Conservation (phyloP, 1,140 invertebrate species). For the Drosophila pruinosa region DNA sequence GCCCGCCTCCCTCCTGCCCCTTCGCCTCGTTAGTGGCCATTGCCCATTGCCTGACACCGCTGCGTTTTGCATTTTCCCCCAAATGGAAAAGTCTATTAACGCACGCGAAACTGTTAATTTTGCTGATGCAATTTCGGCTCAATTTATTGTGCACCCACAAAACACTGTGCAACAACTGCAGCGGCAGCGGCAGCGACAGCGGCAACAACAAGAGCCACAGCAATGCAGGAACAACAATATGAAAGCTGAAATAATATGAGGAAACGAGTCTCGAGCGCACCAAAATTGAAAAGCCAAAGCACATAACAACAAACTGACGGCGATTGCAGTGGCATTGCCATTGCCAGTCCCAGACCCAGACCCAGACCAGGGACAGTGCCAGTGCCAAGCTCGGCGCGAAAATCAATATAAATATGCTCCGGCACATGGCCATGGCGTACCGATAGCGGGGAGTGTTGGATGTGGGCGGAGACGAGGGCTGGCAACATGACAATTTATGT, state of each 20-base stretch:
- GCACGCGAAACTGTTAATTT: constrained; percentile 79
- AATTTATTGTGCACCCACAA: constrained; percentile 80
- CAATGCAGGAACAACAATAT: constrained; percentile 19
- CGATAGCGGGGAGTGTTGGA: background rate
- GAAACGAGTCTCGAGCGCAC: constrained; percentile 53
- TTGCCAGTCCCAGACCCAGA: background rate
- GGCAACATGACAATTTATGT: constrained; percentile 75
- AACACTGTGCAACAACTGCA: constrained; percentile 44
- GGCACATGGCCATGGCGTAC: constrained; percentile 56
- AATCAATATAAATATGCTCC: constrained; percentile 79
- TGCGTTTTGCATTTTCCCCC: constrained; percentile 10
- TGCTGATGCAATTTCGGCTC: constrained; percentile 77
- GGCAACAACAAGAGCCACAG: background rate
- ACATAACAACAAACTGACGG: constrained; percentile 75
- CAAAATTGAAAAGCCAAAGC: constrained; percentile 79
- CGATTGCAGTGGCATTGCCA: constrained; percentile 21
- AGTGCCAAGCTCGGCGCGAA: constrained; percentile 67
- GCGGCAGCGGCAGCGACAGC: constrained; percentile 4
- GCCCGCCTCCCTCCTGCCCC: too few relatives aligned
- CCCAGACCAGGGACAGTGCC: background rate
- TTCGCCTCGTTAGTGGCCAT: too few relatives aligned
- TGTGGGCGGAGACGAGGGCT: background rate
- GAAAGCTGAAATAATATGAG: constrained; percentile 30
- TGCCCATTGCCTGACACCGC: too few relatives aligned
- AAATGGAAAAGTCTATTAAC: constrained; percentile 76